Conservation (phyloP, 2,888 invertebrate genomes). For the Drosophila kuntzei region DNA sequence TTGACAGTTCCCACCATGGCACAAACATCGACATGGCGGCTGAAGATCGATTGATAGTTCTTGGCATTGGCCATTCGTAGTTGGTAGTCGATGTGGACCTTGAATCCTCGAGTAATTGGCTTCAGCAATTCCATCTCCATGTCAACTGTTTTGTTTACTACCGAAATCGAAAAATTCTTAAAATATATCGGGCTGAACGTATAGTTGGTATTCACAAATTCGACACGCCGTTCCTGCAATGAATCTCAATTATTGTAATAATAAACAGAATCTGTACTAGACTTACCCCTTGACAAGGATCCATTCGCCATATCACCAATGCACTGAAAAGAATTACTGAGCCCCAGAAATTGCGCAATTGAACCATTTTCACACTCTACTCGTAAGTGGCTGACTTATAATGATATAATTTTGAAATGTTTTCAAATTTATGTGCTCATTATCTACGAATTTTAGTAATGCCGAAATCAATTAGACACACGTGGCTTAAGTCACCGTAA, state of each 20-base stretch:
- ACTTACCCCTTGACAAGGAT: constrained; percentile 6
- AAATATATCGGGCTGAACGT: constrained; percentile 9
- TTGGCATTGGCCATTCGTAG: constrained; percentile 64
- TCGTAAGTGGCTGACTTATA: neutral
- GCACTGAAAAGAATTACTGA: neutral
- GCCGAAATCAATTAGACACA: constrained; percentile 9
- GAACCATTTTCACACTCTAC: constrained; percentile 1
- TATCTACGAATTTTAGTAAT: neutral
- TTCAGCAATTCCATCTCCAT: constrained; percentile 20
- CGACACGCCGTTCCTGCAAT: constrained; percentile 7
- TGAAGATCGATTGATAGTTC: constrained; percentile 62
- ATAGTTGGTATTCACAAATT: neutral
- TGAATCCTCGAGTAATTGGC: constrained; percentile 54
- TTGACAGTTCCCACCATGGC: constrained; percentile 47
- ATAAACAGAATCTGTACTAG: too few species aligned
- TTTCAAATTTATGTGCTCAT: constrained; percentile 10
- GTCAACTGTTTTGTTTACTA: neutral
- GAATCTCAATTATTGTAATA: neutral
- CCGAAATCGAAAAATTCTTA: constrained; percentile 1
- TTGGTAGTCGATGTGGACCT: constrained; percentile 53
- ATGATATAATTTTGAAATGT: constrained; percentile 8
- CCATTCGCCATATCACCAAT: neutral
- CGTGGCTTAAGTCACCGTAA: neutral
- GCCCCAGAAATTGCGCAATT: neutral
- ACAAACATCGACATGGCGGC: constrained; percentile 52